A percentile compares a stretch with the other conserved stretches of the same genome.
Conservation (phyloP, 2,113 vertebrate genomes). For the Campylomormyrus numenius region DNA sequence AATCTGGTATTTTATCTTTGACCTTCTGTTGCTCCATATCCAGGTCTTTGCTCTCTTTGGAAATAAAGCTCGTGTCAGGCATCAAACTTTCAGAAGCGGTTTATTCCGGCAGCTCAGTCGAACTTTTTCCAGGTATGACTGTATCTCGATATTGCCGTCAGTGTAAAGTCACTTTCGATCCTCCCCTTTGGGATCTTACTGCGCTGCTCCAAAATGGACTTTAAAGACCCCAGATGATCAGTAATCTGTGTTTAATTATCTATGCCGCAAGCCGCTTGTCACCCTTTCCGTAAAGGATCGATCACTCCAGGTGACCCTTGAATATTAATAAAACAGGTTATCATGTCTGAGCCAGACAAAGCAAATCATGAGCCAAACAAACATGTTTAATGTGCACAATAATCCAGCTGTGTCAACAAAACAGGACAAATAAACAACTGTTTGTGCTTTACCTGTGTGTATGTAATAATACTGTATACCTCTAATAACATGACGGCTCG, state of each 20-base stretch:
- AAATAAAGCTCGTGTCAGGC: not conserved
- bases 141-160: conserved; percentile 47
- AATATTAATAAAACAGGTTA: conserved; percentile 43
- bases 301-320: conserved; percentile 59
- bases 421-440: conserved; percentile 20
- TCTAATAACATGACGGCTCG: not conserved
- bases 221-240: conserved; percentile 63
- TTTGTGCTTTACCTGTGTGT: not conserved
- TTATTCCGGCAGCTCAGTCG: not conserved
- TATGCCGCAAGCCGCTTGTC: conserved; percentile 37
- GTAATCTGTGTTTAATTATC: conserved; percentile 57
- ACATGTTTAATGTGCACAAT: not conserved
- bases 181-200: conserved; percentile 63
- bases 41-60: not conserved
- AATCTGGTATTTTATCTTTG: conserved; percentile 53
- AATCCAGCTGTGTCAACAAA: conserved; percentile 21
- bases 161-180: conserved; percentile 68
- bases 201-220: conserved; percentile 60
- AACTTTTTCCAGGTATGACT: not conserved
- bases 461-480: not conserved
- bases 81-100: not conserved
- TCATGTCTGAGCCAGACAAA: conserved; percentile 1
- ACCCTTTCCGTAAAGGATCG: conserved; percentile 62
- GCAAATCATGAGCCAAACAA: conserved; percentile 53
- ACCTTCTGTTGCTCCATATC: conserved; percentile 45